Evolutionary conservation across 2,888 invertebrate genomes (phyloP).

Genomic region (Drosophila neonasuta): DNA sequence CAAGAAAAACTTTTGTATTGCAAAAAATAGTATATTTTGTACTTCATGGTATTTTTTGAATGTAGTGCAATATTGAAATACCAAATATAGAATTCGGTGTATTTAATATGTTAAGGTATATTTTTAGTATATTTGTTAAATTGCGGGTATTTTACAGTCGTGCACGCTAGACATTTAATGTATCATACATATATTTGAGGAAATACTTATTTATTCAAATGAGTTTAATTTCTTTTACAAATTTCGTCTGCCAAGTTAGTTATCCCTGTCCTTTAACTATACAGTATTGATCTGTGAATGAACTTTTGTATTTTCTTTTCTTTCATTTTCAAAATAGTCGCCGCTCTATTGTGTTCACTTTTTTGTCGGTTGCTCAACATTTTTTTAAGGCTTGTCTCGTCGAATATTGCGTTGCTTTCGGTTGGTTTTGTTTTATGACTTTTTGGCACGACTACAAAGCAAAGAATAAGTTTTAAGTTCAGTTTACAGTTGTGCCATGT

Average conservation of each 20-base stretch:
- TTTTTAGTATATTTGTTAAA: too few species aligned
- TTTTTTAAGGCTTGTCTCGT: constrained; percentile 24
- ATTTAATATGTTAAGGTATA: too few species aligned
- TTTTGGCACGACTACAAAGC: constrained; percentile 33
- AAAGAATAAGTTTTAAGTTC: constrained; percentile 19
- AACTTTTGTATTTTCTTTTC: constrained; percentile 11
- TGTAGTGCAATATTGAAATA: too few species aligned
- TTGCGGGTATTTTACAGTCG: too few species aligned
- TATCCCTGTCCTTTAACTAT: neutral
- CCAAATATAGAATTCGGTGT: too few species aligned
- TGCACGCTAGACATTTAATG: too few species aligned
- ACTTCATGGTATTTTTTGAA: too few species aligned
- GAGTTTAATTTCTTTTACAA: neutral
- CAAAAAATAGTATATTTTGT: too few species aligned
- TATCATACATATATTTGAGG: too few species aligned
- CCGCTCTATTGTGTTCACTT: constrained; percentile 4
- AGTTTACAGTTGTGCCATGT: constrained; percentile 21
- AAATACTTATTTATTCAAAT: neutral
- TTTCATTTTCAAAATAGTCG: neutral
- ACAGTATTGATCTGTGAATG: constrained; percentile 16
- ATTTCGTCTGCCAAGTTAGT: neutral
- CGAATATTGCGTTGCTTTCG: constrained; percentile 5
- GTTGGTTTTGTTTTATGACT: constrained; percentile 25
- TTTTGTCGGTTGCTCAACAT: constrained; percentile 14
- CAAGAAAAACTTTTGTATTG: too few species aligned